These are phyloP conservation scores for Pseudobourletiella spinata DNA, from an alignment of 1,140 invertebrate species.

Conservation along the genomic window DNA sequence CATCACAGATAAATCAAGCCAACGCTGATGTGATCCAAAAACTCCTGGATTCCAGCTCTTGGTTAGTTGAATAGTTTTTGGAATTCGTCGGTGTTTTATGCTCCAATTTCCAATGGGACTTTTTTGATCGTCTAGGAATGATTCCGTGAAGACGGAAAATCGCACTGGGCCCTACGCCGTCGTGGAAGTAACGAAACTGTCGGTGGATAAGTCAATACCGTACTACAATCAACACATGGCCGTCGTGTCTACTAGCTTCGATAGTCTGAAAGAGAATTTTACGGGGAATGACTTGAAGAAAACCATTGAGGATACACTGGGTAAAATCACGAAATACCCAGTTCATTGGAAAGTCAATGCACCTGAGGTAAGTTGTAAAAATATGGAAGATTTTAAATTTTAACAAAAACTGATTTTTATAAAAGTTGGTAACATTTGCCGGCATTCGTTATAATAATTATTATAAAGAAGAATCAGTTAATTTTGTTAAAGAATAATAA, in stretches of 20 bases:
- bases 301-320: not conserved
- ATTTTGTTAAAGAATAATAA: too few species aligned
- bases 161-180: not conserved
- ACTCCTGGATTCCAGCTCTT: not conserved
- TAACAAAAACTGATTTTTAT: too few species aligned
- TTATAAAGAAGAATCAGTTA: too few species aligned
- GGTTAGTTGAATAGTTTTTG: not conserved
- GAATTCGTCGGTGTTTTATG: not conserved
- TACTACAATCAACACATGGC: not conserved
- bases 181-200: constrained; percentile 1
- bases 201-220: not conserved
- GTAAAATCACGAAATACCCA: not conserved
- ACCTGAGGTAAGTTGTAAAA: not conserved
- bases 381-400: not conserved
- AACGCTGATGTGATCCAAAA: constrained; percentile 18
- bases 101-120: not conserved
- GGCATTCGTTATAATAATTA: not conserved
- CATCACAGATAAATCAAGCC: constrained; percentile 20
- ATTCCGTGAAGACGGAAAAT: not conserved
- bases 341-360: constrained; percentile 2
- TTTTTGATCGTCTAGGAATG: not conserved
- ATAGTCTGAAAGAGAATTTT: not conserved
- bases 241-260: not conserved
- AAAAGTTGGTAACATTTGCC: too few species aligned
- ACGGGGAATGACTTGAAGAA: not conserved